Evolutionary conservation across 2,888 invertebrate species (phyloP), one percentile per base, ranked within the genome.

Genomic region (Sinelater perroti): DNA sequence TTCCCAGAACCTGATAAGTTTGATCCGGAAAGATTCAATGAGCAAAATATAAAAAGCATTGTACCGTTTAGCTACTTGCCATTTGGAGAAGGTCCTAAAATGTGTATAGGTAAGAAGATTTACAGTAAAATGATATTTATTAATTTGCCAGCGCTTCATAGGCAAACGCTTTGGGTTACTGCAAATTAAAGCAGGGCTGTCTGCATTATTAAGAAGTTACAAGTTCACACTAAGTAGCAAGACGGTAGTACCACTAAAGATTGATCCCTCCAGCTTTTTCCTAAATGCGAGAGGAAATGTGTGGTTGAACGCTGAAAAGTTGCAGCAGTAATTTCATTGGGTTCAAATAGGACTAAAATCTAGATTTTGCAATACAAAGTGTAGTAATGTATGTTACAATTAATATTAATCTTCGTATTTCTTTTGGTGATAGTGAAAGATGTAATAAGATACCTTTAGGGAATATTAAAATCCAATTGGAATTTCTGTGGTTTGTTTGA

Each of bases 1-100:
- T 56, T 20, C 14, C 53, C 60, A 3, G 26, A 60, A 7, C 60
- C 51, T 4, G 60, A 56, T 14, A 51, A 47, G 6, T 62, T 56
- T 13, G 46, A 56, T 20, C 59, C 57, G 2, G 56, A 60, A 26
- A 44, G 60, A 11, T 60, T 60, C 31, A 40, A 7, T n/a, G 50
- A 33, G 1, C 7, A 8, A 5, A 42, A 56, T 21, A 56, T 52
- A 40, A 7, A 7, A 17, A 26, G 13, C 8, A 24, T 36, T 2
- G 20, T 11, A 18, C 52, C 31, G 13, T 56, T 30, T 30, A 44
- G 42, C 20, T 60, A 56, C 47, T 38, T 57, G 47, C 46, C 31
- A 45, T 62, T 33, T 20, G 59, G 54, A 1, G 59, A 59, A 26
- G 59, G 55, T 1, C 59, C 59, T 7, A 28, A 55, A 14, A 26